Evolutionary conservation across 2,888 invertebrate species (phyloP).

Genomic region (Mimachlamys varia): DNA sequence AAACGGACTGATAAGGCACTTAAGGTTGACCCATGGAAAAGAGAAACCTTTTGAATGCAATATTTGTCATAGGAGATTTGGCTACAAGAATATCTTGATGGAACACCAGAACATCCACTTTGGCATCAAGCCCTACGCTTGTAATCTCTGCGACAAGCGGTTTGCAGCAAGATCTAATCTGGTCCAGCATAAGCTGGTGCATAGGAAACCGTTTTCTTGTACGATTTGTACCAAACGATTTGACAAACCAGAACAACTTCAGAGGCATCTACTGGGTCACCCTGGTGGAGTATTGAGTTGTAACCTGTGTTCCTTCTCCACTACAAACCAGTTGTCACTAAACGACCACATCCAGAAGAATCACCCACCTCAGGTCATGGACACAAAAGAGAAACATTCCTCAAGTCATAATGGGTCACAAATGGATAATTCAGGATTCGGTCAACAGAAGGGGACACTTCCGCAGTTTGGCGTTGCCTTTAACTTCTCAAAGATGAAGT

Average conservation of each 20-base stretch:
- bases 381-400: conserved; percentile 36
- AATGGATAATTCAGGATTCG: not conserved
- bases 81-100: conserved; percentile 76
- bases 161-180: conserved; percentile 76
- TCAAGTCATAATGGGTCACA: not conserved
- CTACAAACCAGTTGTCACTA: conserved; percentile 67
- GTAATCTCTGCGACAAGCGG: conserved; percentile 73
- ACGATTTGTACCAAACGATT: conserved; percentile 72
- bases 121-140: conserved; percentile 76
- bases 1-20: conserved; percentile 67
- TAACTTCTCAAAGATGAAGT: conserved; percentile 2
- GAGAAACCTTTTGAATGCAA: conserved; percentile 67
- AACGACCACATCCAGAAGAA: conserved; percentile 70
- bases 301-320: conserved; percentile 69
- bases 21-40: conserved; percentile 68
- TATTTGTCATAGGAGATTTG: conserved; percentile 69
- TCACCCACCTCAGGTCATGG: conserved; percentile 65
- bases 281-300: conserved; percentile 70
- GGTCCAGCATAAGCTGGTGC: conserved; percentile 73
- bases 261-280: conserved; percentile 74
- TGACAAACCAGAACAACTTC: conserved; percentile 72
- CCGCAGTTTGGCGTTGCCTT: conserved; percentile 38
- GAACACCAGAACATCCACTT: conserved; percentile 77
- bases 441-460: conserved; percentile 36
- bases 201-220: conserved; percentile 72